Percentiles rank a stretch among this genome's conserved stretches.
Evolutionary conservation across 2,113 vertebrate species (phyloP).

Genomic region (Australoheros scitulus): DNA sequence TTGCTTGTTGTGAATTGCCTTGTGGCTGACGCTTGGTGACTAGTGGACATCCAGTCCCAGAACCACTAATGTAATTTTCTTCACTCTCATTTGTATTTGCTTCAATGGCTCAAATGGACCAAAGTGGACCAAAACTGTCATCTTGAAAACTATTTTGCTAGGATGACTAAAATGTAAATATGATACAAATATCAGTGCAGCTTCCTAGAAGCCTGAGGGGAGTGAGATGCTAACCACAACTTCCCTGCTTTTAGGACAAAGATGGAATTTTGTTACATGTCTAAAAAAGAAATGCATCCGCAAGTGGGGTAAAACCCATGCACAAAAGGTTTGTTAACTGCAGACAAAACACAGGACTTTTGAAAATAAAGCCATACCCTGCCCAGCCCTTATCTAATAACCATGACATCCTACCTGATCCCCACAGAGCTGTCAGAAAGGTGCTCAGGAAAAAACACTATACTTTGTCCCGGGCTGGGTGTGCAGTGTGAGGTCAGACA

Average conservation of each 20-base stretch:
- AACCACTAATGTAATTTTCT: background rate
- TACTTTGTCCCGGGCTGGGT: conserved; percentile 39
- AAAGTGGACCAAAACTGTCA: background rate
- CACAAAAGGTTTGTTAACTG: conserved; percentile 8
- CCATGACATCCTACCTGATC: conserved; percentile 49
- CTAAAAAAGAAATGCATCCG: conserved; percentile 13
- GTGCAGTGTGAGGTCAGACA: conserved; percentile 47
- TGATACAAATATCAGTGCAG: background rate
- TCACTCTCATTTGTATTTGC: background rate
- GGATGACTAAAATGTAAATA: background rate
- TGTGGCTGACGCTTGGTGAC: background rate
- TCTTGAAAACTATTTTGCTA: background rate
- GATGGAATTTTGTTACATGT: conserved; percentile 12
- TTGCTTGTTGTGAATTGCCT: background rate
- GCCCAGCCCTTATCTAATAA: conserved; percentile 36
- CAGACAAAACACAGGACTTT: conserved; percentile 18
- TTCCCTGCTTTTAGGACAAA: conserved; percentile 4
- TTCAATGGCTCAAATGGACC: background rate
- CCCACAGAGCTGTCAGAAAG: conserved; percentile 36
- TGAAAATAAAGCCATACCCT: conserved; percentile 36
- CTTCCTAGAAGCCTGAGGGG: background rate
- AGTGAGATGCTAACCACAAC: background rate
- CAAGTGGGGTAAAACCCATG: conserved; percentile 20
- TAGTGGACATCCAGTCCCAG: background rate
- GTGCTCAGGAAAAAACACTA: conserved; percentile 27